These are phyloP conservation scores for Falco cherrug DNA, from an alignment of 2,797 vertebrate genomes.

Conservation along the genomic window DNA sequence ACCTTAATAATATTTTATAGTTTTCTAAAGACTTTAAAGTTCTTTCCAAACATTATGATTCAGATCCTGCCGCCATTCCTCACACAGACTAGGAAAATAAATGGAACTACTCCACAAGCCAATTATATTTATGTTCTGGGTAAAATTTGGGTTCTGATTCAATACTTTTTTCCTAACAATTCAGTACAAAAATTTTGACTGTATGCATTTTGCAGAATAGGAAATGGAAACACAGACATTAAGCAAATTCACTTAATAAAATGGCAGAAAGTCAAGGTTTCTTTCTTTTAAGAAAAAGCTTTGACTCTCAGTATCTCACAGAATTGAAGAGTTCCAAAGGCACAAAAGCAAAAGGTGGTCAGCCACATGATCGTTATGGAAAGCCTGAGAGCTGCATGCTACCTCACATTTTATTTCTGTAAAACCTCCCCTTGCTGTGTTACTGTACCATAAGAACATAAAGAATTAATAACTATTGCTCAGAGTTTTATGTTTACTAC, in stretches of 20 bases:
- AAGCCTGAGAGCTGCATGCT: background rate
- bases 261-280: background rate
- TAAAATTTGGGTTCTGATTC: background rate
- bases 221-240: background rate
- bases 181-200: background rate
- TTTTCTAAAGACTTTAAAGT: conserved; percentile 33
- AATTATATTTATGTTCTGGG: background rate
- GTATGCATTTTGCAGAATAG: background rate
- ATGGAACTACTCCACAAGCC: background rate
- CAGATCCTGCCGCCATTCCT: background rate
- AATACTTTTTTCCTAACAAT: background rate
- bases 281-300: background rate
- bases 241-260: background rate
- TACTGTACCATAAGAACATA: background rate
- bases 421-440: background rate
- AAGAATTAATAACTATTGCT: background rate
- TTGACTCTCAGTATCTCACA: background rate
- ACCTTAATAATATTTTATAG: conserved; percentile 41
- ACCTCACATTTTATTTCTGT: background rate
- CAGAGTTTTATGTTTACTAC: background rate
- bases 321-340: background rate
- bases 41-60: conserved; percentile 35
- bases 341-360: background rate
- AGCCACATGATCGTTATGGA: background rate
- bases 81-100: background rate